phyloP scores from a whole-genome alignment of 2,113 vertebrate species.

The Hyperopisus bebe region DNA sequence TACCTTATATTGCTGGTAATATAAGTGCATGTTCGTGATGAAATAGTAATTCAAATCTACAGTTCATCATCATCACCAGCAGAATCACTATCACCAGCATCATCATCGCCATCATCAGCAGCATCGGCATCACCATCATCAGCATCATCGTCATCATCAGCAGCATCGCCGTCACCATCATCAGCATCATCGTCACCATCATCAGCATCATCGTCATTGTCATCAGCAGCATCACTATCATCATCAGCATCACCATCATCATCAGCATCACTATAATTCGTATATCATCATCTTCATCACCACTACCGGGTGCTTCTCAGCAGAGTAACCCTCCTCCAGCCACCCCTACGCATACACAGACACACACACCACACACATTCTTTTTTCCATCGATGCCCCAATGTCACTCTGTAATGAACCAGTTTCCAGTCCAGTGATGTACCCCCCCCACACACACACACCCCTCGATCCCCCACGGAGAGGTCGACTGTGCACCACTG shows the following conservation, averaged over 20 bases:
- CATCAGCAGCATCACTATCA: neutral
- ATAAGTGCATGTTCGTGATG: neutral
- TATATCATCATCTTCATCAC: neutral
- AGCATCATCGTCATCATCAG: too few species aligned
- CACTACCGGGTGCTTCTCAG: neutral
- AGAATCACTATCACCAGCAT: too few species aligned
- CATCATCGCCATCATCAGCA: too few species aligned
- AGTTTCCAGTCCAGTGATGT: constrained; percentile 49
- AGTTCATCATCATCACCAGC: neutral
- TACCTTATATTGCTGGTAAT: neutral
- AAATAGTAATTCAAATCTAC: neutral
- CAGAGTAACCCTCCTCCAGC: neutral
- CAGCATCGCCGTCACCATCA: too few species aligned
- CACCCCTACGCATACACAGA: neutral
- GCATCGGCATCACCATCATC: too few species aligned
- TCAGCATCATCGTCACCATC: too few species aligned
- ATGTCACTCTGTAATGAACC: constrained; percentile 52
- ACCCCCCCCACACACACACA: constrained; percentile 39
- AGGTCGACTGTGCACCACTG: constrained; percentile 20
- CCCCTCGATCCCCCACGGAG: constrained; percentile 34
- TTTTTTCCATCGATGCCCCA: constrained; percentile 25
- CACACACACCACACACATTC: neutral
- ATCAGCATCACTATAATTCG: neutral
- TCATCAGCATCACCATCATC: neutral
- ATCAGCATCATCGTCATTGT: too few species aligned